Evolutionary conservation across 2,888 invertebrate species (phyloP), one percentile per base, ranked within the genome.

Genomic region (Noctua pronuba): DNA sequence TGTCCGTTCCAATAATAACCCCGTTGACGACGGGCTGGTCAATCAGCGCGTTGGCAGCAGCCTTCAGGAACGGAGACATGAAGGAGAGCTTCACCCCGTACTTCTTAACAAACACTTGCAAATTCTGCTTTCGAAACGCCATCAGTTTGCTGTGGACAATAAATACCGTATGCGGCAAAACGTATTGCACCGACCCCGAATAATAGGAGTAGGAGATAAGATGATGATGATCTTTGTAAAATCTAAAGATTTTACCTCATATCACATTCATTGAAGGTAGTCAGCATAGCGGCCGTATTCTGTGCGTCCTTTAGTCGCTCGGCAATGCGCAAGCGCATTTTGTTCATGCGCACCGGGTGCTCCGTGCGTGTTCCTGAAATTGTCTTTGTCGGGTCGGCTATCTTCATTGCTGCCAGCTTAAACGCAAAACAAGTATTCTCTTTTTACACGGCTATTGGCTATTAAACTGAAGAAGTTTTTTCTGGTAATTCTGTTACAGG

Each of bases 251-350:
- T 7, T 52, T 77, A 95, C 96, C 99, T 98, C 99, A 99, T 99
- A 94, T 99, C 99, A 88, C 99, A 98, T 97, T 99, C 99, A 95
- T 99, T 99, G 94, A 99, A 99, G 0, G 99, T 99, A 24, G 99
- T 99, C 86, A 99, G 97, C 99, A 99, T 99, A 13, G 99, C 99
- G 90, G 99, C 99, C 0, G 98, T 98, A 94, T 99, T 99, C 97
- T 99, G 99, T 3, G 99, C 99, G 88, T 99, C 99, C 97, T 99
- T 99, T 89, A 99, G 97, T 80, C 99, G 97, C 89, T 99, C 98
- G 0, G 99, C 98, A 91, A 99, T 99, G 91, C 99, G 98, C 92
- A 97, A 97, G 75, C 99, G 97, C 99, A 99, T 99, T 90, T 99
- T 98, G 95, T 99, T 99, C 99, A 99, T 99, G 92, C 99, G 99